Evolutionary conservation across 2,113 vertebrate genomes (phyloP), one percentile per base, ranked within the genome.

Genomic region (Oxyura jamaicensis): DNA sequence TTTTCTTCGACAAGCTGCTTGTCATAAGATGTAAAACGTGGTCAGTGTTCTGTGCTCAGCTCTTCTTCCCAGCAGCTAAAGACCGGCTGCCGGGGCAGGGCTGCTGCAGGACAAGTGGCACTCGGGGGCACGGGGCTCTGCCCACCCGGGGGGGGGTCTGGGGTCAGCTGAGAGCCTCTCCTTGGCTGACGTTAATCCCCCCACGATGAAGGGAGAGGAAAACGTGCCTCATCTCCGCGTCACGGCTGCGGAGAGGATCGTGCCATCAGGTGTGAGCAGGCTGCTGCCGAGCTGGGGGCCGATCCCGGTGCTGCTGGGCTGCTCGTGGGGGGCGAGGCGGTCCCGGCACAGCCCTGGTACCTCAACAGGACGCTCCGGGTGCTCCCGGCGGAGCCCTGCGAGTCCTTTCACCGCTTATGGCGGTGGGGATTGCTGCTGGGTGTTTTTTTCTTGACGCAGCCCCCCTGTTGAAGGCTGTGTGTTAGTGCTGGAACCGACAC

Each of bases 1-100:
- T 50, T 88, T 82, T 92, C 75, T 84, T 87, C 20, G 48, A 41
- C 86, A 60, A 86, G 88, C 89, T 59, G 81, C 69, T 80, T 77
- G 89, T 93, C 63, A 42, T 10, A 11, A 83, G 94, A 82, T 86
- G 56, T 81, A 86, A 91, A 87, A 76, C 26, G 52, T 58, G 83
- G 88, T 44, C 73, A 67, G 23, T 83, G 62, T 48, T 84, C 72
- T 60, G 35, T 17, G 6, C 20, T 79, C 6, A 0, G 0, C 2
- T 52, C 4, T 36, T 39, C 56, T 65, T 23, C 68, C 76, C 10
- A 5, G 23, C 39, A 69, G 15, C 17, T 60, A 12, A 28, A 46
- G 68, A 4, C 3, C 4, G 55, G 50, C 36, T 76, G 53, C 28
- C 0, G 6, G 19, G 76, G 42, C 63, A 28, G 53, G 16, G 84